These are phyloP conservation scores for Pitangus sulphuratus DNA, from an alignment of 2,797 vertebrate genomes.

Conservation along the genomic window DNA sequence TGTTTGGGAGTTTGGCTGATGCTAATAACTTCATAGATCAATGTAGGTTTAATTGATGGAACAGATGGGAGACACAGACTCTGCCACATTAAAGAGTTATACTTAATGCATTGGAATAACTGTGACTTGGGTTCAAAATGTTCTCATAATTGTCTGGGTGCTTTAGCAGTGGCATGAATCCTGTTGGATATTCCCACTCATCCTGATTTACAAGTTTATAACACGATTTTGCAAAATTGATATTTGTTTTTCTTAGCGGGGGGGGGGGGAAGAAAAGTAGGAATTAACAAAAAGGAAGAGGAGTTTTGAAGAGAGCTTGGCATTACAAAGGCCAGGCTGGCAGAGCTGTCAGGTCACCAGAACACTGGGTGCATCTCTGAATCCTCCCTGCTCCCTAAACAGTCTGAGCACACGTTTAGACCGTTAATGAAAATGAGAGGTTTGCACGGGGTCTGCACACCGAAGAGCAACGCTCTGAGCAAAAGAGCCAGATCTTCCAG, in stretches of 20 bases:
- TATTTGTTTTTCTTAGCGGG: neutral
- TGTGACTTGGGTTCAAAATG: conserved; percentile 50
- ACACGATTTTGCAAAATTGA: neutral
- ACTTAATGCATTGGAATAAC: conserved; percentile 70
- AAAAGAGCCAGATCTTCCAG: neutral
- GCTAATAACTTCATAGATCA: conserved; percentile 73
- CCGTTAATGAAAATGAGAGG: neutral
- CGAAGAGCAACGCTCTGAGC: neutral
- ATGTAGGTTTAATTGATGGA: conserved; percentile 69
- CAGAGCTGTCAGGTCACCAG: neutral
- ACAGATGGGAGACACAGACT: conserved; percentile 72
- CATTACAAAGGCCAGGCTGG: neutral
- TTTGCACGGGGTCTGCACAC: neutral
- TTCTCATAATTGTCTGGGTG: conserved; percentile 37
- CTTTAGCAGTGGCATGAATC: conserved; percentile 1
- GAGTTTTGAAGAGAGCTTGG: neutral
- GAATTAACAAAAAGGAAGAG: neutral
- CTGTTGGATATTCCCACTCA: neutral
- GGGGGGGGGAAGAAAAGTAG: neutral
- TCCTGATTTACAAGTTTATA: neutral
- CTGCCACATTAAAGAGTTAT: conserved; percentile 57
- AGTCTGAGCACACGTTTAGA: neutral
- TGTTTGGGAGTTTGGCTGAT: conserved; percentile 51
- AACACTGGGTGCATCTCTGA: neutral
- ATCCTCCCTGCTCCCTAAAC: neutral